Conservation (phyloP, 2,797 vertebrate species). For the Gorsachius magnificus region DNA sequence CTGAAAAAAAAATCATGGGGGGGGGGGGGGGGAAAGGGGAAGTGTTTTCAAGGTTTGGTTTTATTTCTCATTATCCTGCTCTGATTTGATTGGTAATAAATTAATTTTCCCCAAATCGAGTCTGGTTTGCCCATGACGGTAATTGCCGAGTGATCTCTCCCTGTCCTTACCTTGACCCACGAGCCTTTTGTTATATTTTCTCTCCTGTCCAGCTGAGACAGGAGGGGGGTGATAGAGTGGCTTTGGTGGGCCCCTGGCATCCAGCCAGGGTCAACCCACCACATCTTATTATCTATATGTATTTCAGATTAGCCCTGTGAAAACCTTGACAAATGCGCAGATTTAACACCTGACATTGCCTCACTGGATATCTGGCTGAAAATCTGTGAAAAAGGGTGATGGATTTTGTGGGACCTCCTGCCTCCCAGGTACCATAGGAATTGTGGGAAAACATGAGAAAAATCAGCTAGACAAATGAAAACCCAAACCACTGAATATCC, state of each 20-base stretch:
- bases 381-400: background rate
- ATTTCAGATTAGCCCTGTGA: background rate
- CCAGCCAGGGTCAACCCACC: background rate
- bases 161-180: background rate
- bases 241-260: background rate
- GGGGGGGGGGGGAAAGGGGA: background rate
- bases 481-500: background rate
- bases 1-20: background rate
- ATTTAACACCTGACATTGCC: background rate
- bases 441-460: background rate
- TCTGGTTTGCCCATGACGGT: background rate
- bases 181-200: background rate
- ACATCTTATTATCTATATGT: background rate
- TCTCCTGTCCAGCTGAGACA: background rate
- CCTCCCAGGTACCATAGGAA: background rate
- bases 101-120: background rate
- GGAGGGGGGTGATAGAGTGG: background rate
- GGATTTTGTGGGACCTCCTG: background rate
- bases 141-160: background rate
- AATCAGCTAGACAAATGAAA: background rate
- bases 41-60: background rate
- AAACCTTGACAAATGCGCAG: background rate
- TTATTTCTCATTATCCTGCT: background rate
- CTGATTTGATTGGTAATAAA: background rate
- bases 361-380: background rate